Evolutionary conservation across 2,113 vertebrate species (phyloP).

Genomic region (Genyomyrus donnyi): DNA sequence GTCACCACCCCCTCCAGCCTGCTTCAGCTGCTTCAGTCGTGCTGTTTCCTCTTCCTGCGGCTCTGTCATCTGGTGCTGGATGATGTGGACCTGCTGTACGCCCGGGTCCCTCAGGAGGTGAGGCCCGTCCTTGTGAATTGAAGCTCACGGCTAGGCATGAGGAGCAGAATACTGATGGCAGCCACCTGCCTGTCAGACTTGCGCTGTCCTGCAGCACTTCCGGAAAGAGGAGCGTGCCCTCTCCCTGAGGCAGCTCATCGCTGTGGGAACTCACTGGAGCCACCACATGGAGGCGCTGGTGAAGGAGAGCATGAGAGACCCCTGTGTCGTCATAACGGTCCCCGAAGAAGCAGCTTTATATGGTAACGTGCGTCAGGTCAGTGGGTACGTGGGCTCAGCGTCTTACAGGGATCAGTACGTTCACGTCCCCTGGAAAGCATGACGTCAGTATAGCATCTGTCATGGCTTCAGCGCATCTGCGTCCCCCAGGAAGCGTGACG

Average conservation of each 20-base stretch:
- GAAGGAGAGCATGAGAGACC: conserved; percentile 64
- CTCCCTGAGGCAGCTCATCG: conserved; percentile 67
- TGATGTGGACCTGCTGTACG: conserved; percentile 65
- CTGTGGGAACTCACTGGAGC: conserved; percentile 67
- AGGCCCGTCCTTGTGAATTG: not conserved
- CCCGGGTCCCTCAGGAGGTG: conserved; percentile 68
- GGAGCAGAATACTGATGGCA: too few species aligned
- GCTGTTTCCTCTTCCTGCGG: conserved; percentile 64
- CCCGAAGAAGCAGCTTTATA: conserved; percentile 78
- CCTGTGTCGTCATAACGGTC: conserved; percentile 66
- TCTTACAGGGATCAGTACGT: not conserved
- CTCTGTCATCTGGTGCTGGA: conserved; percentile 80
- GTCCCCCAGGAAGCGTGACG: not conserved
- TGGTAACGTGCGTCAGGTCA: conserved; percentile 80
- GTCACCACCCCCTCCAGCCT: conserved; percentile 77
- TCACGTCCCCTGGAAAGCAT: too few species aligned
- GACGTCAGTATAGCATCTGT: too few species aligned
- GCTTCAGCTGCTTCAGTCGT: conserved; percentile 62
- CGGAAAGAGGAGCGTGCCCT: conserved; percentile 57
- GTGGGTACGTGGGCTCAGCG: not conserved
- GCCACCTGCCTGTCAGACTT: conserved; percentile 55
- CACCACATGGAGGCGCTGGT: conserved; percentile 55
- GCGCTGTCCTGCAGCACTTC: conserved; percentile 67
- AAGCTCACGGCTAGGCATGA: too few species aligned
- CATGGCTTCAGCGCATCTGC: too few species aligned